Conservation (phyloP, 2,797 vertebrate species). For the Lacerta agilis region DNA sequence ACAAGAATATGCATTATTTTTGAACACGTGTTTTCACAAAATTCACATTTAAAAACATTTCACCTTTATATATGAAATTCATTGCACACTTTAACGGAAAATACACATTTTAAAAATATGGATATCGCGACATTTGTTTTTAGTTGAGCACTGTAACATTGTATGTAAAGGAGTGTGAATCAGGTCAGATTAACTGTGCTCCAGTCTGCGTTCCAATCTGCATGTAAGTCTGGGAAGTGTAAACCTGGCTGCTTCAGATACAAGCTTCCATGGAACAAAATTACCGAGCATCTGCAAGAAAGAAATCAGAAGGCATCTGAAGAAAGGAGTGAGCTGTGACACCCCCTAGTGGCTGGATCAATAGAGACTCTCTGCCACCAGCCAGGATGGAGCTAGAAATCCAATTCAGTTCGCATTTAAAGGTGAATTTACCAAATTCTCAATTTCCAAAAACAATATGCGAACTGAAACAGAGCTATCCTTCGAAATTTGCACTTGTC, state of each 20-base stretch:
- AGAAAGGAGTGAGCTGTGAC: constrained; percentile 7
- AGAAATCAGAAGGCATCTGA: background rate
- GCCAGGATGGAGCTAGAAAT: too few species aligned
- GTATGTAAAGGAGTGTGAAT: background rate
- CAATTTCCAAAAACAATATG: too few species aligned
- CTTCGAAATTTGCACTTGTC: too few species aligned
- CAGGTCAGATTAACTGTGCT: background rate
- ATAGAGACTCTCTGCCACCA: background rate
- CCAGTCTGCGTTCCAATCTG: background rate
- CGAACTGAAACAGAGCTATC: too few species aligned
- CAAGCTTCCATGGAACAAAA: background rate
- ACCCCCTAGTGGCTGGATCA: constrained; percentile 17
- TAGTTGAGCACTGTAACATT: background rate
- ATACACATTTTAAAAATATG: background rate
- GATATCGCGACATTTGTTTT: background rate
- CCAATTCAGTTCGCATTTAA: too few species aligned
- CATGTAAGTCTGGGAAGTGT: background rate
- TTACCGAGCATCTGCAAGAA: background rate
- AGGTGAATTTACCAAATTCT: too few species aligned
- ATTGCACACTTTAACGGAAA: background rate
- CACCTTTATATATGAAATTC: background rate
- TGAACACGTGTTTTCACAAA: background rate
- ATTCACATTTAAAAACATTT: background rate
- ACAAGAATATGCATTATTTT: background rate
- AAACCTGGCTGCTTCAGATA: background rate